Evolutionary conservation across 2,797 vertebrate genomes (phyloP), one percentile per base, ranked within the genome.

Genomic region (Valencia hispanica): DNA sequence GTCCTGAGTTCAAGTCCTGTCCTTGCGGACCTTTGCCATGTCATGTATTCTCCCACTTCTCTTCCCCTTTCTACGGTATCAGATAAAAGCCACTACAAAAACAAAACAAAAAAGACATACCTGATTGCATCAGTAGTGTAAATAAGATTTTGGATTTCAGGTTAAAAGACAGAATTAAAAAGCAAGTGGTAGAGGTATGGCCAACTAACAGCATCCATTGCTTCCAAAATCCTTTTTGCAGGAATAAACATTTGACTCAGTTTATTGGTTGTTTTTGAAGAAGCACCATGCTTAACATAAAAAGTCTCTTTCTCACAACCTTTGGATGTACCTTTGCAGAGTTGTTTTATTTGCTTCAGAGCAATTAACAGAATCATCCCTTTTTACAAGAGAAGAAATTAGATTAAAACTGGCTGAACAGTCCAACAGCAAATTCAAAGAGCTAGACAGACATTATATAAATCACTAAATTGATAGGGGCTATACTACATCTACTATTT

Each of bases 401-500:
- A 14, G 2, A 41, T 55, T 41, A 14, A 22, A 55, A 74, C 20
- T n/a, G 14, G 5, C 2, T 1, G 18, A 41, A 32, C 63, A 15
- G 18, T 43, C 57, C 5, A 8, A 30, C 20, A 51, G 18, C 6
- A 51, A 51, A 20, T 20, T 72, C 15, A 36, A 8, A 36, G 9
- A 32, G 27, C 41, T 59, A n/a, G 7, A 32, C 41, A 61, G 51
- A 81, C 1, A 25, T 48, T 59, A 20, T n/a, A 30, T 50, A 51
- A 76, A 76, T 69, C 18, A 34, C 3, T 36, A 20, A 30, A 66
- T 22, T 57, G 57, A 78, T 53, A 41, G 55, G 45, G 59, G 9
- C 43, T 81, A 78, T 57, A 74, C n/a, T 39, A 63, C 6, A 22
- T 69, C 43, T 53, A 8, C 71, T 53, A 22, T 51, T 50, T 80